Evolutionary conservation across 1,140 invertebrate species (phyloP).

Genomic region (Aricia agestis): DNA sequence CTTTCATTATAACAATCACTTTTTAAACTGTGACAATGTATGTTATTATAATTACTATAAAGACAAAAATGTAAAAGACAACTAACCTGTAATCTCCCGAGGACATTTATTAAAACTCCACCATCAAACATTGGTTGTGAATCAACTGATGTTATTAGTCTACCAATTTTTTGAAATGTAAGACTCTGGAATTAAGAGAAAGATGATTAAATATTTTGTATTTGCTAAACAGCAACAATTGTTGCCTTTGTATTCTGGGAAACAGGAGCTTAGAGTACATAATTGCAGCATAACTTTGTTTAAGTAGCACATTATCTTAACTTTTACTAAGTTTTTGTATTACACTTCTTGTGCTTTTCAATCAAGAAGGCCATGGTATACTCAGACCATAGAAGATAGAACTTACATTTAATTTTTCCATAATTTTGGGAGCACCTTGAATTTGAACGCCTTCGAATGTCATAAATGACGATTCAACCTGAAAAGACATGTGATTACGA

Average conservation of each 20-base stretch:
- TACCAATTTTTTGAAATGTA: constrained; percentile 94
- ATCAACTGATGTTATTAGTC: constrained; percentile 94
- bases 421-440: constrained; percentile 93
- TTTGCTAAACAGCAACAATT: not conserved
- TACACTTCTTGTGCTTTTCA: no score
- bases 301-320: no score
- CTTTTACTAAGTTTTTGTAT: no score
- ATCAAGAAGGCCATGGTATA: no score
- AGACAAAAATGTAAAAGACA: no score
- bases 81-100: constrained; percentile 93
- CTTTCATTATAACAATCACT: no score
- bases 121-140: constrained; percentile 97
- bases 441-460: constrained; percentile 95
- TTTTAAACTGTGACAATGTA: no score
- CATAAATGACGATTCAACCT: constrained; percentile 95
- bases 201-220: constrained; percentile 20
- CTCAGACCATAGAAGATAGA: not conserved
- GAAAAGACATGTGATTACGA: constrained; percentile 42
- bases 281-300: no score
- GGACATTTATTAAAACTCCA: constrained; percentile 93
- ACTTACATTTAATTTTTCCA: constrained; percentile 95
- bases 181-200: constrained; percentile 70
- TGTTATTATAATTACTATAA: no score
- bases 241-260: not conserved
- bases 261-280: not conserved